A percentile compares a stretch with the other conserved stretches of the same genome.
Evolutionary conservation across 2,888 invertebrate genomes (phyloP).

Genomic region (Lithodes maja): DNA sequence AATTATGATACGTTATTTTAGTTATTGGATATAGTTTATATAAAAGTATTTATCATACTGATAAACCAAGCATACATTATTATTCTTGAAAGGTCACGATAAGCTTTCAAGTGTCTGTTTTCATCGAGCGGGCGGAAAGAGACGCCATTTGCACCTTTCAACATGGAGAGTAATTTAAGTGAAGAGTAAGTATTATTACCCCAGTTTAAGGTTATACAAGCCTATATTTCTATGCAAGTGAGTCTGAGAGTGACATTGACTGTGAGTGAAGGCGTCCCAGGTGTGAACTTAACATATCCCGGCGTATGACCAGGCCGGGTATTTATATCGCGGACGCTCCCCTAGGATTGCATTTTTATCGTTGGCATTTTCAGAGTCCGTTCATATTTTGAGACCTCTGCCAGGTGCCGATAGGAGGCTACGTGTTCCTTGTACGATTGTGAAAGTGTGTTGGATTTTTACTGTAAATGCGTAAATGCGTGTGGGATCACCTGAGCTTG

Average conservation of each 20-base stretch:
- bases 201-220: background rate
- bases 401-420: too few relatives aligned
- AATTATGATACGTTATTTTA: background rate
- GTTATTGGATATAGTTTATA: too few relatives aligned
- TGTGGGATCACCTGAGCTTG: too few relatives aligned
- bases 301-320: background rate
- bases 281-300: background rate
- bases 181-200: constrained; percentile 49
- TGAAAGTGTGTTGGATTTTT: too few relatives aligned
- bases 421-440: too few relatives aligned
- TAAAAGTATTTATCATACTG: background rate
- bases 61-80: background rate
- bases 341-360: background rate
- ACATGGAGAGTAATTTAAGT: constrained; percentile 56
- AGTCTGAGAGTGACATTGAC: background rate
- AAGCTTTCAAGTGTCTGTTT: constrained; percentile 44
- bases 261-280: background rate
- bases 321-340: background rate
- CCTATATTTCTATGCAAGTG: background rate
- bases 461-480: too few relatives aligned
- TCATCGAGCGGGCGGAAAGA: constrained; percentile 59
- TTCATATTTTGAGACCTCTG: too few relatives aligned
- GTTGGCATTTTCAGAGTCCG: too few relatives aligned
- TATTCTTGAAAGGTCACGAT: background rate
- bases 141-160: constrained; percentile 64